Conservation (phyloP, 2,888 invertebrate species). For the Cryptus armator region DNA sequence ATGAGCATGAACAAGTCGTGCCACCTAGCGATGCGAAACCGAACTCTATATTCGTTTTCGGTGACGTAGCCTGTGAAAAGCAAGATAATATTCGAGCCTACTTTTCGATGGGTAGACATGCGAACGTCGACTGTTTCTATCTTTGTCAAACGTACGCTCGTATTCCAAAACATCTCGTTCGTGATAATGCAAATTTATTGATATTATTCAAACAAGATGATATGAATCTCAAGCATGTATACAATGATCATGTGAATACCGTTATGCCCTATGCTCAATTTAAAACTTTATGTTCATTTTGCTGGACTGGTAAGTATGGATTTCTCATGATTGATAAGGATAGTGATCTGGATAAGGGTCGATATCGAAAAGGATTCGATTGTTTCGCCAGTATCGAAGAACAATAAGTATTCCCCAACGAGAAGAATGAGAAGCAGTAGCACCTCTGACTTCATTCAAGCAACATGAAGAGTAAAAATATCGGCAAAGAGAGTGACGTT, state of each 20-base stretch:
- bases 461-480: neutral
- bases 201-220: too few species aligned
- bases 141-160: neutral
- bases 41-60: conserved; percentile 78
- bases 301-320: conserved; percentile 70
- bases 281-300: conserved; percentile 63
- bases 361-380: too few species aligned
- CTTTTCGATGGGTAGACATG: conserved; percentile 71
- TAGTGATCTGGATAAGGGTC: too few species aligned
- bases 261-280: conserved; percentile 58
- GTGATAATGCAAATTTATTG: too few species aligned
- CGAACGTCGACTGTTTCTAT: conserved; percentile 59
- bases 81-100: conserved; percentile 69
- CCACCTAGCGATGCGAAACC: conserved; percentile 70
- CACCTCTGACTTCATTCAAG: neutral
- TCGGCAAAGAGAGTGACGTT: conserved; percentile 31
- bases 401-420: too few species aligned
- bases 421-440: neutral
- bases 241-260: too few species aligned
- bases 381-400: too few species aligned
- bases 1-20: conserved; percentile 69
- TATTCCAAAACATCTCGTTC: too few species aligned
- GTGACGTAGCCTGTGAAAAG: conserved; percentile 39
- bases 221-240: too few species aligned
- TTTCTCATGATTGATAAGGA: too few species aligned